phyloP scores from a whole-genome alignment of 2,888 invertebrate genomes.

The Adela reaumurella region DNA sequence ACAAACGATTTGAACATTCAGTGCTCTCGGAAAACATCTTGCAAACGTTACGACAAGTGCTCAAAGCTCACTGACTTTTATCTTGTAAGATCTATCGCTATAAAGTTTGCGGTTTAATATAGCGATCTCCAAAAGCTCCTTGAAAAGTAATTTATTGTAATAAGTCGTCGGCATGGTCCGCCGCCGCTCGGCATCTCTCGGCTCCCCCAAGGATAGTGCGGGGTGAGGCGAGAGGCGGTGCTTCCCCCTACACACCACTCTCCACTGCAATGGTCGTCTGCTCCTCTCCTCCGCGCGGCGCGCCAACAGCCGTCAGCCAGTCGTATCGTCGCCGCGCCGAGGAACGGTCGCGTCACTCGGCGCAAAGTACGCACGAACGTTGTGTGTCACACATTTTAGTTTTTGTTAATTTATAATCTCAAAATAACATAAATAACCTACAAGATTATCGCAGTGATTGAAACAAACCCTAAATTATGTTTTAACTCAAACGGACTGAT shows the following conservation, averaged over 20 bases:
- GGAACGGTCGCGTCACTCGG: constrained; percentile 47
- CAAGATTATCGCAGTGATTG: background rate
- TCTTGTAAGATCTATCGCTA: background rate
- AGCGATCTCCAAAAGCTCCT: constrained; percentile 42
- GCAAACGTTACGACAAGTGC: background rate
- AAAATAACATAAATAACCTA: too few relatives aligned
- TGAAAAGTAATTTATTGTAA: constrained; percentile 54
- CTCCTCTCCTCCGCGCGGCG: background rate
- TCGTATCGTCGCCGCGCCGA: constrained; percentile 46
- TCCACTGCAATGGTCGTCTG: background rate
- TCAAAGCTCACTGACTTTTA: background rate
- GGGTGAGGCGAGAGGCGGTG: background rate
- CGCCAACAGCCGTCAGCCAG: constrained; percentile 22
- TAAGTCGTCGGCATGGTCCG: constrained; percentile 53
- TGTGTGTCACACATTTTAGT: constrained; percentile 30
- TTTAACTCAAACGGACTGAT: background rate
- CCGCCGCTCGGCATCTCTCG: constrained; percentile 46
- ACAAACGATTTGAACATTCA: too few relatives aligned
- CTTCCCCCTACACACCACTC: too few relatives aligned
- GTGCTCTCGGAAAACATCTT: background rate
- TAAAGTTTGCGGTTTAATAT: constrained; percentile 33
- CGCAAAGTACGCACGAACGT: constrained; percentile 38
- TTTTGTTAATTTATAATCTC: constrained; percentile 12
- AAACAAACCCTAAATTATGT: background rate
- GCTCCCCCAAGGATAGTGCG: constrained; percentile 20